phyloP scores from a whole-genome alignment of 2,888 invertebrate genomes.

The Hyposoter dolosus region DNA sequence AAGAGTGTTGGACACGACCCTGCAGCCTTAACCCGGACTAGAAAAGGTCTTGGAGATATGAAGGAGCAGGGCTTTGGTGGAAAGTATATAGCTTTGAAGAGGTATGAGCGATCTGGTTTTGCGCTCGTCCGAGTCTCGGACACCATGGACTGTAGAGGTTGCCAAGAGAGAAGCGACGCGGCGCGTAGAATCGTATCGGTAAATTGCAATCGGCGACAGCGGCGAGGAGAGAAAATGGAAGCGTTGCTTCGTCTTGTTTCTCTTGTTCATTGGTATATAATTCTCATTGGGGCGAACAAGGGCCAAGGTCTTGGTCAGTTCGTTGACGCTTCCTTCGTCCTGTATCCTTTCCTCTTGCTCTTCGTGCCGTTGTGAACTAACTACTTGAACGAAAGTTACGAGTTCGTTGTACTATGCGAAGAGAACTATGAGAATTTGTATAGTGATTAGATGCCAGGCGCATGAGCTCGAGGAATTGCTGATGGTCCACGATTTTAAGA shows the following conservation, averaged over 20 bases:
- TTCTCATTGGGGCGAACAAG: constrained; percentile 61
- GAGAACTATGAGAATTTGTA: constrained; percentile 1
- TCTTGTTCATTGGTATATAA: constrained; percentile 32
- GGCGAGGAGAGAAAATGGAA: constrained; percentile 56
- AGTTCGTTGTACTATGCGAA: background rate
- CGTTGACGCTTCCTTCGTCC: constrained; percentile 63
- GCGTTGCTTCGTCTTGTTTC: constrained; percentile 28
- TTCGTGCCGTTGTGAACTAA: background rate
- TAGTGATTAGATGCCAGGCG: background rate
- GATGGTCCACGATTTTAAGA: constrained; percentile 80
- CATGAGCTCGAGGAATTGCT: constrained; percentile 71
- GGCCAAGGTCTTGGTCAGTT: constrained; percentile 67
- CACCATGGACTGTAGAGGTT: constrained; percentile 47
- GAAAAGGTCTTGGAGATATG: constrained; percentile 50
- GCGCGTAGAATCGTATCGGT: constrained; percentile 83
- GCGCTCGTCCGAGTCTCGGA: constrained; percentile 49
- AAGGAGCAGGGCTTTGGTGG: constrained; percentile 22
- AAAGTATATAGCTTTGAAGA: constrained; percentile 28
- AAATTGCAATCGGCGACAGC: constrained; percentile 82
- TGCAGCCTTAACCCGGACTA: constrained; percentile 71
- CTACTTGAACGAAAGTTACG: constrained; percentile 6
- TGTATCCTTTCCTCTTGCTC: constrained; percentile 27
- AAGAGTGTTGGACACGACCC: constrained; percentile 39
- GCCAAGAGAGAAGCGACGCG: constrained; percentile 72
- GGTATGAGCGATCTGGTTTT: constrained; percentile 52